Conservation (phyloP, 2,888 invertebrate species). For the Margaritifera margaritifera region DNA sequence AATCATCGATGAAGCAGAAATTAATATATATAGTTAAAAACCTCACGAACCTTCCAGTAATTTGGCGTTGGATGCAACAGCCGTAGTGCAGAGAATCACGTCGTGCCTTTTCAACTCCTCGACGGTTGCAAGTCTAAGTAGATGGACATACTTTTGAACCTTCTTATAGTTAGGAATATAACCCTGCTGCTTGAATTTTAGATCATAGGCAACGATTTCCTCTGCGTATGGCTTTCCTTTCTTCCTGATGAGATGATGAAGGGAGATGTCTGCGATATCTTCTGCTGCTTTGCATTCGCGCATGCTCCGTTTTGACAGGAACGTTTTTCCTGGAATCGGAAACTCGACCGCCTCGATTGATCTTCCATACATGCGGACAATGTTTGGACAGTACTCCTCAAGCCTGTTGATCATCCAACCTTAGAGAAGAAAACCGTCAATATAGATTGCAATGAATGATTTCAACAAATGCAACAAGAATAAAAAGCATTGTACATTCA, state of each 20-base stretch:
- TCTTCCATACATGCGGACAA: constrained; percentile 54
- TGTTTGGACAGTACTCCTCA: constrained; percentile 33
- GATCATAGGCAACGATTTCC: constrained; percentile 22
- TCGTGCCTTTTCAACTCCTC: constrained; percentile 41
- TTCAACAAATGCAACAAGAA: constrained; percentile 15
- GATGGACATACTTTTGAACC: constrained; percentile 28
- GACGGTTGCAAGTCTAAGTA: constrained; percentile 32
- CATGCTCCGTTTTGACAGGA: constrained; percentile 14
- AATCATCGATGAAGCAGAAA: too few species aligned
- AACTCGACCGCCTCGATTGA: constrained; percentile 44
- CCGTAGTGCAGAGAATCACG: constrained; percentile 54
- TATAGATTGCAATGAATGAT: constrained; percentile 42
- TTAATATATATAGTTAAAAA: too few species aligned
- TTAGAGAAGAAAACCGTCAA: constrained; percentile 7
- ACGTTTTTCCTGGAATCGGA: constrained; percentile 46
- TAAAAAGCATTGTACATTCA: too few species aligned
- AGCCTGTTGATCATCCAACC: constrained; percentile 31
- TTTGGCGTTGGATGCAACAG: constrained; percentile 32
- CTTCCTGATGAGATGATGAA: constrained; percentile 42
- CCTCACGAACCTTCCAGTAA: constrained; percentile 4
- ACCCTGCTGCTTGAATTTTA: constrained; percentile 15
- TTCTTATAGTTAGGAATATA: constrained; percentile 14
- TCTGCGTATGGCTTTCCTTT: constrained; percentile 9
- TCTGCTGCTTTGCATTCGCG: constrained; percentile 11
- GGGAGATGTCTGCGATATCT: constrained; percentile 14